Evolutionary conservation across 2,888 invertebrate genomes (phyloP).

Genomic region (Hermaeophaga mercurialis): DNA sequence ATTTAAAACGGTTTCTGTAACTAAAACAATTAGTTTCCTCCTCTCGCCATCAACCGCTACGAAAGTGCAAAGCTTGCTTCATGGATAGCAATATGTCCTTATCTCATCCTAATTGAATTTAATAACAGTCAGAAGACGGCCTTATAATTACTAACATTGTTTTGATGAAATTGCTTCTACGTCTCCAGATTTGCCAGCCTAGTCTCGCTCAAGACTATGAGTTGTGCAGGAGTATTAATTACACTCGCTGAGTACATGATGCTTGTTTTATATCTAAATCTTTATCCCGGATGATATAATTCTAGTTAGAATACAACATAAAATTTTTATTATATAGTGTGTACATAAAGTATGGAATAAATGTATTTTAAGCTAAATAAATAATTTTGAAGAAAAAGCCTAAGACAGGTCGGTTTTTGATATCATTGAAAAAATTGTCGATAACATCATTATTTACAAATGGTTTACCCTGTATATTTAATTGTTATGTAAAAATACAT

Average conservation of each 20-base stretch:
- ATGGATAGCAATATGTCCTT: slow-evolving; percentile 29
- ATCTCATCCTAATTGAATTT: slow-evolving; percentile 34
- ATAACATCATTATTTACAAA: too few species aligned
- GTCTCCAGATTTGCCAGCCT: slow-evolving; percentile 19
- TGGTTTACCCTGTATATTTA: too few species aligned
- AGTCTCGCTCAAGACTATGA: background rate
- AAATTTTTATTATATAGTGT: too few species aligned
- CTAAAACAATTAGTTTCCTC: slow-evolving; percentile 21
- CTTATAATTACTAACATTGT: slow-evolving; percentile 31
- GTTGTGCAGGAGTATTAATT: slow-evolving; percentile 16
- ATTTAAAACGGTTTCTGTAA: too few species aligned
- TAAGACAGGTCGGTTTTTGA: too few species aligned
- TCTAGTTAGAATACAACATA: too few species aligned
- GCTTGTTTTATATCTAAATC: slow-evolving; percentile 20
- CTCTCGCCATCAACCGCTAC: slow-evolving; percentile 2
- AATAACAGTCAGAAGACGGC: slow-evolving; percentile 32
- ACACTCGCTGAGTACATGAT: slow-evolving; percentile 9
- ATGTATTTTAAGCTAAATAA: too few species aligned
- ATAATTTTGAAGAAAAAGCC: too few species aligned
- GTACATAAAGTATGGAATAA: too few species aligned
- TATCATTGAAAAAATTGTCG: too few species aligned
- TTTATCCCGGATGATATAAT: too few species aligned
- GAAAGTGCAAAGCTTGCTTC: slow-evolving; percentile 15
- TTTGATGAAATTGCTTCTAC: slow-evolving; percentile 29
- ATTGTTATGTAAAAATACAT: too few species aligned